Base-by-base conservation (phyloP, 2,888 invertebrate genomes). In the Mimas tiliae region DNA sequence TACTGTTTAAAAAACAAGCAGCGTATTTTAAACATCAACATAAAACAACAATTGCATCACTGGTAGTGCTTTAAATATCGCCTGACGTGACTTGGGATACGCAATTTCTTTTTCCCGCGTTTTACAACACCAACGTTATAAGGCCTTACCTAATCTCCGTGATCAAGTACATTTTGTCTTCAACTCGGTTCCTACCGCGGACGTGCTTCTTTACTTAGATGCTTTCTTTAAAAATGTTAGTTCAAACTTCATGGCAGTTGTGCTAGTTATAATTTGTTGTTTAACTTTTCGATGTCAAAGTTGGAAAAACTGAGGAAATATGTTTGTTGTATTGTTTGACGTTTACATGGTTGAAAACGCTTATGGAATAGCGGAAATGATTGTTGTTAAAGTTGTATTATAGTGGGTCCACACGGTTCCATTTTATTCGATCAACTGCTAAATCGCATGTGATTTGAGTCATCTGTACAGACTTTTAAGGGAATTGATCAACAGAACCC, bases 51-150 rank as follows among this genome's bases (percentile, higher is more conserved):
- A 33, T 27, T 47, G 42, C 45, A 11, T 58, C 52, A 50, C 51
- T 16, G 63, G 65, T 12, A 8, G 8, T 8, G 48, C 63, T 55
- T 65, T 55, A 55, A 65, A 55, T 55, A 47, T 47, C 45, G 16
- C 27, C 27, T 65, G 52, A 65, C 64, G 64, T 65, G 64, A 65
- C 53, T 65, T 42, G 64, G 53, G 19, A 53, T 11, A 53, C 38
- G 52, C 27, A 65, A 53, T 55, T 65, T 45, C 45, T 45, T 55
- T 48, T 45, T 33, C 12, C 27, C 47, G 64, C 27, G 6, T 64
- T 65, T 55, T 50, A 47, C 53, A 33, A 53, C 45, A 33, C 64
- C 45, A 16, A 16, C 14, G 11, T 65, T 27, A 16, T 45, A 53
- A 55, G 53, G 45, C 47, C 52, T 52, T 42, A 14, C 45, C 33